A percentile compares a stretch with the other conserved stretches of the same genome.
phyloP scores from a whole-genome alignment of 2,888 invertebrate species.

The Sinodicranocentrus sp. region DNA sequence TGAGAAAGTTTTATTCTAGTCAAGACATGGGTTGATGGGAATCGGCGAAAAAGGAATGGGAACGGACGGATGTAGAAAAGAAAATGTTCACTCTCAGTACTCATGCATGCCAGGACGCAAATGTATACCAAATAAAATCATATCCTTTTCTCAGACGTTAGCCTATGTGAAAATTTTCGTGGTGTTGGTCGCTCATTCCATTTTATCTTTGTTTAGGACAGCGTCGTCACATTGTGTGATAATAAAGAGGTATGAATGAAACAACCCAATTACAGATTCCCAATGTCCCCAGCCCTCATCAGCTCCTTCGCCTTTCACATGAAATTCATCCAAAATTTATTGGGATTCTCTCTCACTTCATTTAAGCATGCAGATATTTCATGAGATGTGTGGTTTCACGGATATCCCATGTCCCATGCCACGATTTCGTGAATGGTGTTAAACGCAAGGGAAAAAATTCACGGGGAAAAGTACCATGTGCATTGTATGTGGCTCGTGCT shows the following conservation, averaged over 20 bases:
- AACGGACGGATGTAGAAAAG: constrained; percentile 53
- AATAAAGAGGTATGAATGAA: constrained; percentile 45
- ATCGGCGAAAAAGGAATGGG: constrained; percentile 47
- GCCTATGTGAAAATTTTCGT: constrained; percentile 9
- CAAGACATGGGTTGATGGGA: constrained; percentile 56
- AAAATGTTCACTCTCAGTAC: neutral
- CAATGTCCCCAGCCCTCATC: constrained; percentile 22
- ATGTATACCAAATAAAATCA: constrained; percentile 22
- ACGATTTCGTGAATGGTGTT: neutral
- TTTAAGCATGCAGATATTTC: constrained; percentile 15
- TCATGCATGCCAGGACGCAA: neutral
- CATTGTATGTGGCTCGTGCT: constrained; percentile 61
- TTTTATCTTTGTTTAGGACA: constrained; percentile 12
- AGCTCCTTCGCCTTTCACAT: constrained; percentile 37
- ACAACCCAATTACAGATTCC: constrained; percentile 52
- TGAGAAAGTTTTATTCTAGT: constrained; percentile 58
- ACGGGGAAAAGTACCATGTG: neutral
- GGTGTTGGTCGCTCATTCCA: neutral
- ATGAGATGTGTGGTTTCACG: constrained; percentile 61
- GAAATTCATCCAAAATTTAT: constrained; percentile 41
- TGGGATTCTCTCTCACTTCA: neutral
- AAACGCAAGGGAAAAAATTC: neutral
- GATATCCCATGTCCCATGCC: constrained; percentile 54
- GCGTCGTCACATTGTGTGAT: constrained; percentile 5
- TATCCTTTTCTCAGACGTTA: neutral